Percentiles rank a stretch among this genome's conserved stretches.
Evolutionary conservation across 2,888 invertebrate genomes (phyloP).

Genomic region (Rambutsinella grinnellia): DNA sequence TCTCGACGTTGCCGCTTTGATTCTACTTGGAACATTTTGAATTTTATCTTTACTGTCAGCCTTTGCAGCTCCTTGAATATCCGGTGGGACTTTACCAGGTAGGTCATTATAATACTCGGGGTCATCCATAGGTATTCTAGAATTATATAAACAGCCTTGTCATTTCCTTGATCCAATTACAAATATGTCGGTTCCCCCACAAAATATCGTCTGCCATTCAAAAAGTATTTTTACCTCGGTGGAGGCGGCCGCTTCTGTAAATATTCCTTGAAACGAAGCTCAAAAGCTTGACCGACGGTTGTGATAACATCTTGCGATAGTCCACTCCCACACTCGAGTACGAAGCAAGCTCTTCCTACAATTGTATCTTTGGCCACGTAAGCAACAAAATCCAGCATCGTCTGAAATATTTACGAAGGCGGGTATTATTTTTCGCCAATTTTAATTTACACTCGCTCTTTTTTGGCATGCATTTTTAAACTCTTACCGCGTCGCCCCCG

Average conservation of each 20-base stretch:
- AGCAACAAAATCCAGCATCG: slow-evolving; percentile 96
- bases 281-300: slow-evolving; percentile 97
- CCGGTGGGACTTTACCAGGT: slow-evolving; percentile 93
- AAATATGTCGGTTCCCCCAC: too few relatives aligned
- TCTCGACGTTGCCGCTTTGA: slow-evolving; percentile 37
- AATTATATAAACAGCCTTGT: too few relatives aligned
- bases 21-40: slow-evolving; percentile 33
- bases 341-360: slow-evolving; percentile 94
- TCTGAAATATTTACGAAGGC: slow-evolving; percentile 73
- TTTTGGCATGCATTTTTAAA: too few relatives aligned
- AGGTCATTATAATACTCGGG: slow-evolving; percentile 97
- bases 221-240: slow-evolving; percentile 54
- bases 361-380: slow-evolving; percentile 95
- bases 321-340: slow-evolving; percentile 91
- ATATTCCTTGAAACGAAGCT: slow-evolving; percentile 91
- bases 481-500: slow-evolving; percentile 89
- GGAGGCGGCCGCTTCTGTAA: slow-evolving; percentile 70
- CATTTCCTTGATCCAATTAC: too few relatives aligned
- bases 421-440: too few relatives aligned
- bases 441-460: too few relatives aligned
- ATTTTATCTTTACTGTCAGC: slow-evolving; percentile 37
- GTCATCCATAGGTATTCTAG: slow-evolving; percentile 72
- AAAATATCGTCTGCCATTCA: too few relatives aligned
- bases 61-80: slow-evolving; percentile 71
- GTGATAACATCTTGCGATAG: slow-evolving; percentile 96